Evolutionary conservation across 1,140 invertebrate genomes (phyloP).

Genomic region (Platorchestia sp.): DNA sequence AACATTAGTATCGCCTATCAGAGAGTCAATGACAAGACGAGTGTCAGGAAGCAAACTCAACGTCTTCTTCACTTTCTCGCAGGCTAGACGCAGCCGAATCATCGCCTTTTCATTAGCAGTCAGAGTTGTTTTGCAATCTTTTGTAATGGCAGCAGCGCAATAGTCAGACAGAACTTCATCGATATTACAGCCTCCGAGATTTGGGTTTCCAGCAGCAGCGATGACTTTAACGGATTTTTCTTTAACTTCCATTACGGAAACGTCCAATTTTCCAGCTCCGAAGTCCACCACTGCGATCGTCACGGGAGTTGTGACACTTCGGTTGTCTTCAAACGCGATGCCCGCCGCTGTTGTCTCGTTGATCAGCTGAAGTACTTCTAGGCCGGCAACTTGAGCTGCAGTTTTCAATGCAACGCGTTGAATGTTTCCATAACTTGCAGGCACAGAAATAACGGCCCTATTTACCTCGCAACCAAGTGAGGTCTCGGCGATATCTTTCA

Average conservation of each 20-base stretch:
- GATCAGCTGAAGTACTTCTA: background rate
- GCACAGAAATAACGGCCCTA: background rate
- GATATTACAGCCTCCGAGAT: background rate
- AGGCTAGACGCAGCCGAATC: conserved; percentile 84
- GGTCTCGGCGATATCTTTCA: background rate
- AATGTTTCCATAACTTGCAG: background rate
- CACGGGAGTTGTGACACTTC: background rate
- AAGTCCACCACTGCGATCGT: background rate
- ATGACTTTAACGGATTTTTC: background rate
- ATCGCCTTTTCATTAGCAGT: background rate
- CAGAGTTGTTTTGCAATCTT: background rate
- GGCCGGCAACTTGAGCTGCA: background rate
- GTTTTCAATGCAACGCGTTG: background rate
- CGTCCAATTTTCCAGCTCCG: conserved; percentile 15
- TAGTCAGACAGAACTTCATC: background rate
- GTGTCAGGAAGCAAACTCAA: conserved; percentile 96
- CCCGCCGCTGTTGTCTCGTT: conserved; percentile 9
- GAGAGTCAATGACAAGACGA: conserved; percentile 98
- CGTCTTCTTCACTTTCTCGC: conserved; percentile 97
- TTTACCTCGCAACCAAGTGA: background rate
- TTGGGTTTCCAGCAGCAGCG: background rate
- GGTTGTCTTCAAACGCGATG: no score
- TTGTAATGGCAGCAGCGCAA: background rate
- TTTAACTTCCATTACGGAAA: background rate
- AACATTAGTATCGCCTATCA: conserved; percentile 99